These are phyloP conservation scores for Sebastes diaconus DNA, from an alignment of 2,797 vertebrate species.

Conservation along the genomic window DNA sequence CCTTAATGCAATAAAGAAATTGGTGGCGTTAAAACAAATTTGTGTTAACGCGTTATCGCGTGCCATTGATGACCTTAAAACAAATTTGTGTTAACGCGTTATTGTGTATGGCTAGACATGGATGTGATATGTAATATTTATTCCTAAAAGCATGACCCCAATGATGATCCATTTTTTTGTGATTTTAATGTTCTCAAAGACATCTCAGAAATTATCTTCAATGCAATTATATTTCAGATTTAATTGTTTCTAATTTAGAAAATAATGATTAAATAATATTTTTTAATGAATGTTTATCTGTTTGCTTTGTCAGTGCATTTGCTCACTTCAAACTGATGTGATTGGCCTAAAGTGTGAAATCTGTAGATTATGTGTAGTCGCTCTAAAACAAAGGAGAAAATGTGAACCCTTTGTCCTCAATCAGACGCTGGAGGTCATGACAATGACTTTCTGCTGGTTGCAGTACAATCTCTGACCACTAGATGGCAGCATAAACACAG, in stretches of 20 bases:
- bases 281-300: not conserved
- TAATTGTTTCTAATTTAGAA: not conserved
- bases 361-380: not conserved
- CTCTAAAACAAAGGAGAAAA: not conserved
- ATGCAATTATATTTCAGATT: not conserved
- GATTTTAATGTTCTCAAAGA: not conserved
- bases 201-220: not conserved
- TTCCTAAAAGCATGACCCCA: not conserved
- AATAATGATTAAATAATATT: no score
- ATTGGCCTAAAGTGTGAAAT: not conserved
- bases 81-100: no score
- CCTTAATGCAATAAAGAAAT: no score
- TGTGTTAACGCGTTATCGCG: no score
- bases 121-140: not conserved
- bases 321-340: not conserved
- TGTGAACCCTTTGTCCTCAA: conserved; percentile 7
- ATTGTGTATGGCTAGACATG: not conserved
- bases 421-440: conserved; percentile 14
- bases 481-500: conserved; percentile 33
- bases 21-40: not conserved
- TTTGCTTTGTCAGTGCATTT: not conserved
- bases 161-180: not conserved
- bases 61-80: not conserved
- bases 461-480: not conserved
- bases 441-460: not conserved